A percentile compares a stretch with the other conserved stretches of the same genome.
phyloP scores from a whole-genome alignment of 2,888 invertebrate species.

The Tridacna gigas region DNA sequence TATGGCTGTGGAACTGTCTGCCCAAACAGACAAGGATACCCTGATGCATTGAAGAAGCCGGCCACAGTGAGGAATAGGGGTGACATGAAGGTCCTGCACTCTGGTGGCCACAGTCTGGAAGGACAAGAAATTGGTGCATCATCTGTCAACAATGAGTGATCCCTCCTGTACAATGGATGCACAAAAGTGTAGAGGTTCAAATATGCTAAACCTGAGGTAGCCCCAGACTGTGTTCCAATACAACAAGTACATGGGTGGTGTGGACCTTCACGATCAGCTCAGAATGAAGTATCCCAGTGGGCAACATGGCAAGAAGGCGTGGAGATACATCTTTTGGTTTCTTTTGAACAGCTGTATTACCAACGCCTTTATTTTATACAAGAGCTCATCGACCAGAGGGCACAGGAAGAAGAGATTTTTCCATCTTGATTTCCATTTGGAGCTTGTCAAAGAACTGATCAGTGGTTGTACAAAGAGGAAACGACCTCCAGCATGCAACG shows the following conservation, averaged over 20 bases:
- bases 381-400: neutral
- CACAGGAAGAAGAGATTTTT: constrained; percentile 8
- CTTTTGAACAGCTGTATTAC: constrained; percentile 39
- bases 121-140: neutral
- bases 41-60: constrained; percentile 20
- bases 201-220: constrained; percentile 1
- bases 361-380: constrained; percentile 46
- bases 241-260: constrained; percentile 43
- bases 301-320: constrained; percentile 7
- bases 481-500: neutral
- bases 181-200: neutral
- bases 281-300: constrained; percentile 27
- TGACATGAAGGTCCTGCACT: constrained; percentile 33
- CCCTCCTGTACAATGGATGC: neutral
- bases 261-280: constrained; percentile 47
- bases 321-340: constrained; percentile 38
- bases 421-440: constrained; percentile 41
- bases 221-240: constrained; percentile 32
- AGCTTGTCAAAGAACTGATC: constrained; percentile 26
- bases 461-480: constrained; percentile 40
- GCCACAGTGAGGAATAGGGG: constrained; percentile 24
- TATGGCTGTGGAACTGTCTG: constrained; percentile 40
- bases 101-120: constrained; percentile 35
- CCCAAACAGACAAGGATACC: constrained; percentile 22
- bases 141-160: constrained; percentile 30